Evolutionary conservation across 2,113 vertebrate genomes (phyloP).

Genomic region (Corythoichthys haematopterus): DNA sequence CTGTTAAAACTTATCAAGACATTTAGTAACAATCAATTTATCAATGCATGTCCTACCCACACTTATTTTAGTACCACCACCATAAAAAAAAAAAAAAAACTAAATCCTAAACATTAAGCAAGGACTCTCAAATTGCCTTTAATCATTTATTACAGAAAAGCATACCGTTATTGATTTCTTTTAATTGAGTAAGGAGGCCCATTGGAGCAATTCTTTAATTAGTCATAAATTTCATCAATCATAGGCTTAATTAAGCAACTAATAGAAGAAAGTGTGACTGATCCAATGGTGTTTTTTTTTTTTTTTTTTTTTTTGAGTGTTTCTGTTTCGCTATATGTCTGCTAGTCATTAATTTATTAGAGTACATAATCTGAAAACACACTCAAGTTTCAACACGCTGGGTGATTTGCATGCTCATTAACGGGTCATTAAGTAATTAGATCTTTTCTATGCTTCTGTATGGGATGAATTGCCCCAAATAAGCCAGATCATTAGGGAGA

Average conservation of each 20-base stretch:
- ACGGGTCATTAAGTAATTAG: neutral
- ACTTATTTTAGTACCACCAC: slow-evolving; percentile 8
- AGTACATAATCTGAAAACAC: neutral
- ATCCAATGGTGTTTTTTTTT: slow-evolving; percentile 28
- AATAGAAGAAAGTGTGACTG: slow-evolving; percentile 63
- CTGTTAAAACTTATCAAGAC: slow-evolving; percentile 25
- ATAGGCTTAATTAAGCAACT: slow-evolving; percentile 66
- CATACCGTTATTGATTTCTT: slow-evolving; percentile 55
- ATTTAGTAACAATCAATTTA: slow-evolving; percentile 42
- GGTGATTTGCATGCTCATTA: slow-evolving; percentile 2
- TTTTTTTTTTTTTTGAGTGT: slow-evolving; percentile 18
- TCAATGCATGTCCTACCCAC: slow-evolving; percentile 14
- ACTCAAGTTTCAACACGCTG: neutral
- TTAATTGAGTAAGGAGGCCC: slow-evolving; percentile 61
- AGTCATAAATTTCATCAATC: slow-evolving; percentile 63
- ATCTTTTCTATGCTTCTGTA: neutral
- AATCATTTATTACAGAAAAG: slow-evolving; percentile 39
- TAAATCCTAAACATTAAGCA: neutral
- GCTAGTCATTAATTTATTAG: neutral
- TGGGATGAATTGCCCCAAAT: neutral
- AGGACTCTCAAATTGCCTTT: slow-evolving; percentile 28
- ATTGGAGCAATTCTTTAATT: slow-evolving; percentile 61
- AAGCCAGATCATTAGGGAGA: neutral
- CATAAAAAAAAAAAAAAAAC: slow-evolving; percentile 13
- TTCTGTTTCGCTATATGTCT: neutral